These are phyloP conservation scores for Pangasius larnaudii DNA, from an alignment of 2,797 vertebrate species.

Conservation along the genomic window DNA sequence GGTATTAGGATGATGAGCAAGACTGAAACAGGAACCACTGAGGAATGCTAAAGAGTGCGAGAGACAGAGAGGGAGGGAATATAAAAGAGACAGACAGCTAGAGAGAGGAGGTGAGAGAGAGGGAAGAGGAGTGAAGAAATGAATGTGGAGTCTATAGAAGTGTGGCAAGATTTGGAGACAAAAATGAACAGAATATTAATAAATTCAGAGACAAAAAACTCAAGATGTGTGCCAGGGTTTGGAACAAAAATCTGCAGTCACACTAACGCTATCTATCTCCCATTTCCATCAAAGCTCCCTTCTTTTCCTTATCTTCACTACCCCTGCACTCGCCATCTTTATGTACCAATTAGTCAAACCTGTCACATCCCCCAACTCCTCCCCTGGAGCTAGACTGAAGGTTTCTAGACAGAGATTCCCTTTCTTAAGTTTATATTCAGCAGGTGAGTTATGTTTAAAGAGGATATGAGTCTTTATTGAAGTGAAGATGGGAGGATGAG, in stretches of 20 bases:
- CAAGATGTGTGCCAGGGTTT: background rate
- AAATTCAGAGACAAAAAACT: background rate
- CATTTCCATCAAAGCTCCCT: background rate
- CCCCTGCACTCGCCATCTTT: constrained; percentile 23
- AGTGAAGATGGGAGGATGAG: background rate
- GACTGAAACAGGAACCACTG: background rate
- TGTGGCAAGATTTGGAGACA: background rate
- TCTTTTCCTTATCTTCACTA: background rate
- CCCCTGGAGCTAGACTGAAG: background rate
- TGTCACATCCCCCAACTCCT: background rate
- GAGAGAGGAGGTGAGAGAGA: background rate
- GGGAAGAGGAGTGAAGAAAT: background rate
- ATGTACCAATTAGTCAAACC: constrained; percentile 42
- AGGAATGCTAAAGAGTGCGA: constrained; percentile 11
- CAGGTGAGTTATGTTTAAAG: constrained; percentile 3
- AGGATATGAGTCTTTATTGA: background rate
- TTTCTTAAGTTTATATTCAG: background rate
- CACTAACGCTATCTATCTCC: background rate
- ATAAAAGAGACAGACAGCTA: background rate
- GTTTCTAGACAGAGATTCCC: background rate
- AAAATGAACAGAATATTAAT: constrained; percentile 15
- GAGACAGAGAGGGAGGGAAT: background rate
- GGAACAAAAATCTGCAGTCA: background rate
- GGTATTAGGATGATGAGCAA: constrained; percentile 34
- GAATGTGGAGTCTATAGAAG: background rate